A percentile compares a stretch with the other conserved stretches of the same genome.
phyloP scores from a whole-genome alignment of 2,888 invertebrate species.

The Entomobrya proxima region DNA sequence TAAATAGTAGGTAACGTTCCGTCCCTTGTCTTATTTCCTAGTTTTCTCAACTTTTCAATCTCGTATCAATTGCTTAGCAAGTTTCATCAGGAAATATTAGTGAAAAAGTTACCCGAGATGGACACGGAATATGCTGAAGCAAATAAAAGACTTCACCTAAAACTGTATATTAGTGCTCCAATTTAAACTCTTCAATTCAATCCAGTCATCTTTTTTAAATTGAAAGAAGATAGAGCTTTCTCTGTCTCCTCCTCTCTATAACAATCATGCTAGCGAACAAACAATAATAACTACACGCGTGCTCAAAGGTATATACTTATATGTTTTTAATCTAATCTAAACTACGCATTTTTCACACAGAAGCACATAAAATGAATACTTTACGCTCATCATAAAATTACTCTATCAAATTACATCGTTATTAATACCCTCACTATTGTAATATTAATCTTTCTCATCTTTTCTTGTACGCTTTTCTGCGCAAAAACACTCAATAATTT shows the following conservation, averaged over 20 bases:
- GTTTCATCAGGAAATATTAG: neutral
- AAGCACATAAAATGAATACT: conserved; percentile 35
- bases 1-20: neutral
- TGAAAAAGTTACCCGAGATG: too few species aligned
- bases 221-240: too few species aligned
- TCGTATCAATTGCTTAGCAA: conserved; percentile 10
- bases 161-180: too few species aligned
- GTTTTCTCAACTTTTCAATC: neutral
- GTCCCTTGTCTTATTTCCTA: neutral
- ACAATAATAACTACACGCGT: conserved; percentile 1
- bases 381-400: conserved; percentile 46
- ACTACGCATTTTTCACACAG: conserved; percentile 28
- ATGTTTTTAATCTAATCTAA: conserved; percentile 45
- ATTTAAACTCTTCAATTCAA: too few species aligned
- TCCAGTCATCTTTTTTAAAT: too few species aligned
- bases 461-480: conserved; percentile 48
- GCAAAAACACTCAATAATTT: conserved; percentile 39
- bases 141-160: too few species aligned
- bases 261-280: too few species aligned
- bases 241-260: too few species aligned
- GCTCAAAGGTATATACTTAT: neutral
- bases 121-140: too few species aligned
- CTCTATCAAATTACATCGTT: conserved; percentile 41
- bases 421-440: conserved; percentile 33
- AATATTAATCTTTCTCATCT: conserved; percentile 20